Percentiles rank a stretch among this genome's conserved stretches.
Conservation (phyloP, 2,888 invertebrate species). For the Leucoma salicis region DNA sequence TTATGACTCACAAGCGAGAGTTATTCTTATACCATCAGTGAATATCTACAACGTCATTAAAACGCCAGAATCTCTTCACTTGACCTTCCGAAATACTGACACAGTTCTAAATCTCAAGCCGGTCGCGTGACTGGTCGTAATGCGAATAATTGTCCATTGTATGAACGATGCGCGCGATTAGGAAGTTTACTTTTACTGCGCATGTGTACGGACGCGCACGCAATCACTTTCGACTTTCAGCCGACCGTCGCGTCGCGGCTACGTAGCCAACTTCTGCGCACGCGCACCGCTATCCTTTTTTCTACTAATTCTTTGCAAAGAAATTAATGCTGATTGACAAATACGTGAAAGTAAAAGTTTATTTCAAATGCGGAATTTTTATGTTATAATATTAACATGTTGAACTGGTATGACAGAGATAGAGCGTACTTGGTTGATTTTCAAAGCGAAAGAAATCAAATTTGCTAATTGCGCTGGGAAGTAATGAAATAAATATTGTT, state of each 20-base stretch:
- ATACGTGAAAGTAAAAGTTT: constrained; percentile 39
- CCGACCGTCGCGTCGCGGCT: constrained; percentile 22
- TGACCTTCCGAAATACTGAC: constrained; percentile 56
- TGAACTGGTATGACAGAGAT: background rate
- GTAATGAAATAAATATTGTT: constrained; percentile 29
- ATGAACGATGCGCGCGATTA: constrained; percentile 50
- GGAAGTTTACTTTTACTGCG: constrained; percentile 76
- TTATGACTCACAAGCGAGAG: constrained; percentile 34
- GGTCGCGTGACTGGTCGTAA: constrained; percentile 42
- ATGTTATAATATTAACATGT: constrained; percentile 11
- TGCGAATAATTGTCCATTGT: constrained; percentile 48
- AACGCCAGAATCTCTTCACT: constrained; percentile 19
- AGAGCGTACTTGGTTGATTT: constrained; percentile 19
- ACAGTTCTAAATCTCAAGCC: constrained; percentile 46
- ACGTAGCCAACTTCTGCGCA: constrained; percentile 29
- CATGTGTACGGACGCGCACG: constrained; percentile 62
- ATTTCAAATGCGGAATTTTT: constrained; percentile 18
- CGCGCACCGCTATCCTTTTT: constrained; percentile 28
- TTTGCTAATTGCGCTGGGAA: constrained; percentile 47
- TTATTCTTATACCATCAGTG: constrained; percentile 20
- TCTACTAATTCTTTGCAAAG: constrained; percentile 32
- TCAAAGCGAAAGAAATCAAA: constrained; percentile 38
- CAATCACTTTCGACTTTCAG: constrained; percentile 77
- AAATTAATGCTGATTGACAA: constrained; percentile 37
- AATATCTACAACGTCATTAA: constrained; percentile 18